These are phyloP conservation scores for Lepisosteus oculatus DNA, from an alignment of 2,113 vertebrate species.

Conservation along the genomic window DNA sequence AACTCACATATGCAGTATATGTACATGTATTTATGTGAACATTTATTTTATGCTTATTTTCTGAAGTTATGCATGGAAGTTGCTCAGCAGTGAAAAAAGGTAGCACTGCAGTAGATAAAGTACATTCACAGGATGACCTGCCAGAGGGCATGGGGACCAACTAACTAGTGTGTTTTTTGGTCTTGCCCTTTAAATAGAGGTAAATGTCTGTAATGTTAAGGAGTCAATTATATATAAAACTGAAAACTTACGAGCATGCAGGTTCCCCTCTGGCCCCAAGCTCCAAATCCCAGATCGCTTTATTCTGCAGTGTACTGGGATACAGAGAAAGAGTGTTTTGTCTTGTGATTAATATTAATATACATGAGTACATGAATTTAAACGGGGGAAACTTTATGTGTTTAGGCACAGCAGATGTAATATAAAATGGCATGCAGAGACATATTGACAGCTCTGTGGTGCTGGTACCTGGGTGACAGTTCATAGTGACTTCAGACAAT, in stretches of 20 bases:
- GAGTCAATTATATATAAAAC: constrained; percentile 34
- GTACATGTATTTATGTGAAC: not conserved
- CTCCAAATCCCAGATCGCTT: constrained; percentile 18
- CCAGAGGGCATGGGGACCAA: constrained; percentile 2
- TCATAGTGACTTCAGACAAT: constrained; percentile 31
- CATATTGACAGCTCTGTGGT: constrained; percentile 44
- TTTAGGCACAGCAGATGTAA: constrained; percentile 46
- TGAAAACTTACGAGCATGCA: constrained; percentile 28
- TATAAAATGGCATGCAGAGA: constrained; percentile 24
- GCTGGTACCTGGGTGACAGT: constrained; percentile 34
- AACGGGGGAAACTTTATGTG: constrained; percentile 29
- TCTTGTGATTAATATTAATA: constrained; percentile 42
- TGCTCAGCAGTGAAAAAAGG: not conserved
- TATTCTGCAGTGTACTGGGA: constrained; percentile 16
- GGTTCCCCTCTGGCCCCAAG: constrained; percentile 16
- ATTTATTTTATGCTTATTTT: too few relatives aligned
- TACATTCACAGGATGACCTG: not conserved
- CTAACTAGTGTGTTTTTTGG: not conserved
- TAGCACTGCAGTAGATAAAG: not conserved
- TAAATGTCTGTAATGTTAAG: constrained; percentile 22
- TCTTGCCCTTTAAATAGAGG: constrained; percentile 21
- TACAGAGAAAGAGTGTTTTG: constrained; percentile 22
- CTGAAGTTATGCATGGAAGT: too few relatives aligned
- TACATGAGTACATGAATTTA: constrained; percentile 30
- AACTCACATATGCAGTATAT: not conserved